A percentile compares a stretch with the other conserved stretches of the same genome.
Conservation (phyloP, 1,140 invertebrate species). For the Lepidurus couesii region DNA sequence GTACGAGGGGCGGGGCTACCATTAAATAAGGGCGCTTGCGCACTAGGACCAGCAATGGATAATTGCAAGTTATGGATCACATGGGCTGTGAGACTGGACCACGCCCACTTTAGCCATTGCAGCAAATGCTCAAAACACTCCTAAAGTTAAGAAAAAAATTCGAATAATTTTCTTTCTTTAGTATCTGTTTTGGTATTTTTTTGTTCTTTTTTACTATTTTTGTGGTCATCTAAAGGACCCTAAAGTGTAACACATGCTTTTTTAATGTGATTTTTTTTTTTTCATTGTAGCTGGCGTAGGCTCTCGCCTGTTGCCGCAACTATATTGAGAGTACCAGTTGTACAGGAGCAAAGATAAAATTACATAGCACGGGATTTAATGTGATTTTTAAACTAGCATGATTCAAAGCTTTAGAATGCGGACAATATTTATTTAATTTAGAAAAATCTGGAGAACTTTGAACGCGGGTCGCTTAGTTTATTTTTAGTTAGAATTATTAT, state of each 20-base stretch:
- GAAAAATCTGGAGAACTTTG: too few species aligned
- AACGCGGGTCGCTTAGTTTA: too few species aligned
- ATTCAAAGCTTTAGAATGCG: too few species aligned
- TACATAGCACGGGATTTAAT: too few species aligned
- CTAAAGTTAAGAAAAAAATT: conserved; percentile 40
- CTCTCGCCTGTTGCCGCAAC: too few species aligned
- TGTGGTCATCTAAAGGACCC: not conserved
- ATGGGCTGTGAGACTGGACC: conserved; percentile 66
- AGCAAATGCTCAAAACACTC: conserved; percentile 80
- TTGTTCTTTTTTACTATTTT: not conserved
- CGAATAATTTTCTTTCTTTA: conserved; percentile 24
- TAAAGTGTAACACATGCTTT: not conserved
- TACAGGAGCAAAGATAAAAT: too few species aligned
- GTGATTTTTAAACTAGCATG: not conserved
- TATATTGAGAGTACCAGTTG: too few species aligned
- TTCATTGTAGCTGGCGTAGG: too few species aligned
- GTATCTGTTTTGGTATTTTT: not conserved
- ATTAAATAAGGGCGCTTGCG: conserved; percentile 28
- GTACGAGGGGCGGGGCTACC: not conserved
- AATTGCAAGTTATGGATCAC: conserved; percentile 48
- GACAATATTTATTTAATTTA: too few species aligned
- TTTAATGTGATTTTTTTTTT: conserved; percentile 28
- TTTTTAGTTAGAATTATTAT: too few species aligned
- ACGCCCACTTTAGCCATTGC: conserved; percentile 71
- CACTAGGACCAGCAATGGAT: conserved; percentile 42